phyloP scores from a whole-genome alignment of 2,888 invertebrate genomes.

The Leptinotarsa peninsularis region DNA sequence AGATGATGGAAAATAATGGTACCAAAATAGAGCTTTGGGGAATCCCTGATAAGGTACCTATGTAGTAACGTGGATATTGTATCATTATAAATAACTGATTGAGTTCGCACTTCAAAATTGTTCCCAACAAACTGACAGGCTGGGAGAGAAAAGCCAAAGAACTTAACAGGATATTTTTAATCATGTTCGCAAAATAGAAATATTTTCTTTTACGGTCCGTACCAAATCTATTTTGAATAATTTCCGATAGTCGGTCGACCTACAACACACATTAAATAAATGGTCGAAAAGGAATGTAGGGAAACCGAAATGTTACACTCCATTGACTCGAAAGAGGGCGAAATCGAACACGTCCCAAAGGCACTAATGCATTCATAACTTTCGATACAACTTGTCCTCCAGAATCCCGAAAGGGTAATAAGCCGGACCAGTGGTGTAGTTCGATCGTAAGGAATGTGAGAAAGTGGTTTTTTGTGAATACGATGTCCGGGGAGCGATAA shows the following conservation, averaged over 20 bases:
- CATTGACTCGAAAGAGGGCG: constrained; percentile 52
- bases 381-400: constrained; percentile 56
- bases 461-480: constrained; percentile 13
- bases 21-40: background rate
- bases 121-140: background rate
- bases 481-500: constrained; percentile 13
- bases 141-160: background rate
- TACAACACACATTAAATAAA: constrained; percentile 22
- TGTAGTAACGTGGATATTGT: background rate
- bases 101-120: background rate
- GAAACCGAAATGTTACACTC: constrained; percentile 54
- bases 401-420: constrained; percentile 44
- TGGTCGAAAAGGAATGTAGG: constrained; percentile 39
- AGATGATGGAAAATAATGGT: background rate
- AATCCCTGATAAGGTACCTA: background rate
- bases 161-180: background rate
- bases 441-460: background rate
- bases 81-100: background rate
- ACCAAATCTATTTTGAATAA: background rate
- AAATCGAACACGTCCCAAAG: constrained; percentile 55
- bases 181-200: background rate
- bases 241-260: background rate
- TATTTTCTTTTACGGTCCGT: background rate
- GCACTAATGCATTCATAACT: constrained; percentile 60
- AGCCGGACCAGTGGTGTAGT: constrained; percentile 11